These are phyloP conservation scores for Greenwoodochromis staneri DNA, from an alignment of 2,113 vertebrate species.

Conservation along the genomic window DNA sequence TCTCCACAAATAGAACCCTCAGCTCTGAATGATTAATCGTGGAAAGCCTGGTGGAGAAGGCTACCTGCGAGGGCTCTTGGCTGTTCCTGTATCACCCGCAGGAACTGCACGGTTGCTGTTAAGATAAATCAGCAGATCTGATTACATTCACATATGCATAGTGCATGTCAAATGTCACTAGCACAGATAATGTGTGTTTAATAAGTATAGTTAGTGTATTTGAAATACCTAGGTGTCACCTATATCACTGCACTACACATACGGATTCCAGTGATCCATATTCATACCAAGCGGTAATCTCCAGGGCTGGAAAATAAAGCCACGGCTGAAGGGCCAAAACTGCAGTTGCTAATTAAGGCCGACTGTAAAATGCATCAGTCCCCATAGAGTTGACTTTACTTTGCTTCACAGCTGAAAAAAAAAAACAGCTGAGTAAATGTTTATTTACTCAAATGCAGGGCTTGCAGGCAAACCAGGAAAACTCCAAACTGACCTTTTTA, in stretches of 20 bases:
- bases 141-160: neutral
- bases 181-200: constrained; percentile 8
- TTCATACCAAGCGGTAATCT: neutral
- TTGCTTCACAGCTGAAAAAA: neutral
- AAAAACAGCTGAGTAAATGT: neutral
- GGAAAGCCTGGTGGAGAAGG: constrained; percentile 30
- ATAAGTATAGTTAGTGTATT: constrained; percentile 5
- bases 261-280: neutral
- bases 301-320: neutral
- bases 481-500: neutral
- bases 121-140: neutral
- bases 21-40: constrained; percentile 69
- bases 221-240: neutral
- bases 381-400: neutral
- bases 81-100: neutral
- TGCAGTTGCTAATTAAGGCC: neutral
- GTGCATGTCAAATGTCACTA: neutral
- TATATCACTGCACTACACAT: neutral
- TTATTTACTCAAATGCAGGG: neutral
- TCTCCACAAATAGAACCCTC: constrained; percentile 60
- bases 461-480: neutral
- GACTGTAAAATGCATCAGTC: neutral
- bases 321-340: neutral
- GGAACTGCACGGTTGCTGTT: neutral
- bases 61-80: constrained; percentile 5